Conservation (phyloP, 2,888 invertebrate genomes). For the Agrochola lychnidis region DNA sequence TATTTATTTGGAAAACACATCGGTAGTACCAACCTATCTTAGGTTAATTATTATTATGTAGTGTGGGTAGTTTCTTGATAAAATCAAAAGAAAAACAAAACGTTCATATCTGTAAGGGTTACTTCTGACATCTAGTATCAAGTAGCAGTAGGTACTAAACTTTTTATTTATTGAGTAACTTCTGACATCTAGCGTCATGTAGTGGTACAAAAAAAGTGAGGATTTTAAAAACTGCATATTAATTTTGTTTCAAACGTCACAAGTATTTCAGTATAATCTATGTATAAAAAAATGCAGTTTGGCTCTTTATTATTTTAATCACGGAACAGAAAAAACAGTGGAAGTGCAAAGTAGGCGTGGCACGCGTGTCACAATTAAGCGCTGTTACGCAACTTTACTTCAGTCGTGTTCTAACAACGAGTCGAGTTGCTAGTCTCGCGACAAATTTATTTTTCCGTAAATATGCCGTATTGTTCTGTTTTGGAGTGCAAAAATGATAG, state of each 20-base stretch:
- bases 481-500: too few species aligned
- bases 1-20: neutral
- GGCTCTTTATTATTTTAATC: too few species aligned
- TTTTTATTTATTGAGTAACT: neutral
- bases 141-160: slow-evolving; percentile 9
- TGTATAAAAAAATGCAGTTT: rapidly evolving
- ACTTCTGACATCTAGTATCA: slow-evolving; percentile 7
- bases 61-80: slow-evolving; percentile 8
- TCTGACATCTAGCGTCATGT: slow-evolving; percentile 41
- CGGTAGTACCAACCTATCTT: neutral
- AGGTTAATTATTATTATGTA: neutral
- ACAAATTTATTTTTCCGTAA: too few species aligned
- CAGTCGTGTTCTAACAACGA: too few species aligned
- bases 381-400: too few species aligned
- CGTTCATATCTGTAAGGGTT: neutral
- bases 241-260: neutral
- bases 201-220: slow-evolving; percentile 1
- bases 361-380: too few species aligned
- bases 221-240: neutral
- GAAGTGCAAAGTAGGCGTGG: too few species aligned
- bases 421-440: too few species aligned
- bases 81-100: neutral
- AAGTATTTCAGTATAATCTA: neutral
- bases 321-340: too few species aligned
- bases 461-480: too few species aligned